A percentile compares a stretch with the other conserved stretches of the same genome.
These are phyloP conservation scores for Cenopis cana DNA, from an alignment of 2,888 invertebrate species.

Conservation along the genomic window DNA sequence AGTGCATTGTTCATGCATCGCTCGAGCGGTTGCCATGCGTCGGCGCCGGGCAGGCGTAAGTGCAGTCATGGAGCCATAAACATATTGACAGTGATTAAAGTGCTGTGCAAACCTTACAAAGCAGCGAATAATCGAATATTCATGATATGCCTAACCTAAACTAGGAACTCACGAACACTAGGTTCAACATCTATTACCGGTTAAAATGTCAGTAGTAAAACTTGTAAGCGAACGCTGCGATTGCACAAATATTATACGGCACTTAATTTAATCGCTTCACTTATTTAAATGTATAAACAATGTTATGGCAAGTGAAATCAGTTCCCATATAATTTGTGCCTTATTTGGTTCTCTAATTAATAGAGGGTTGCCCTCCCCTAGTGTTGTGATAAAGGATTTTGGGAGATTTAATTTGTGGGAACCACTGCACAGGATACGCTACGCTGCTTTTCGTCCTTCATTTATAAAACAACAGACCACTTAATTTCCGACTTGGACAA, in stretches of 20 bases:
- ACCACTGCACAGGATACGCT: constrained; percentile 66
- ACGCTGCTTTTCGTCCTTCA: constrained; percentile 59
- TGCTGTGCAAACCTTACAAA: background rate
- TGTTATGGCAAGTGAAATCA: constrained; percentile 58
- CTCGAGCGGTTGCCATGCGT: constrained; percentile 50
- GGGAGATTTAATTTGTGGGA: constrained; percentile 79
- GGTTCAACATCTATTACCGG: background rate
- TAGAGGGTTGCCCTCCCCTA: constrained; percentile 63
- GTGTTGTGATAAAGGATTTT: constrained; percentile 63
- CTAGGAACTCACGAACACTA: background rate
- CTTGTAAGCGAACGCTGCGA: background rate
- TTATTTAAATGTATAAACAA: constrained; percentile 40
- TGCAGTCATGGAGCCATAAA: constrained; percentile 8
- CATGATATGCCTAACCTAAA: background rate
- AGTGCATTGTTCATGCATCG: constrained; percentile 49
- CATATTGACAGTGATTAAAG: constrained; percentile 1
- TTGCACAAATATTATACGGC: constrained; percentile 12
- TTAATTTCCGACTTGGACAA: constrained; percentile 2
- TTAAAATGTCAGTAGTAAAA: background rate
- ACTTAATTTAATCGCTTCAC: constrained; percentile 34
- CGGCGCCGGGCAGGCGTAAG: constrained; percentile 23
- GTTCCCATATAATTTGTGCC: constrained; percentile 76
- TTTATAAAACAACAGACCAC: constrained; percentile 51
- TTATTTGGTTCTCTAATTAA: constrained; percentile 78
- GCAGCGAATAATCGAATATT: background rate